Percentiles rank a stretch among this genome's conserved stretches.
phyloP scores from a whole-genome alignment of 2,797 vertebrate species.

The Rhabdophis nuchalis region DNA sequence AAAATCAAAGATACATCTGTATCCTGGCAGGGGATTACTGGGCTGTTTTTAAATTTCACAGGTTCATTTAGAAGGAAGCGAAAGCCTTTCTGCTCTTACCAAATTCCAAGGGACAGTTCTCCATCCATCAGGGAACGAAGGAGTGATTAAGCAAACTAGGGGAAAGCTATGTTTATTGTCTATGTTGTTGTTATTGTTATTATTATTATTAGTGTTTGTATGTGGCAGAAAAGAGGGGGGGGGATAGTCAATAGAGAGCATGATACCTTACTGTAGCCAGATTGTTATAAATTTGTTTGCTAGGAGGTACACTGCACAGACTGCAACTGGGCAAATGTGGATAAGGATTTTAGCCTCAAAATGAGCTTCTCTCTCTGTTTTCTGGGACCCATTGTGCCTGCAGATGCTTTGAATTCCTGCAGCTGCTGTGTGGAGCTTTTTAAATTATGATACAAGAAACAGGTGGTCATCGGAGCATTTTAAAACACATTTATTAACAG shows the following conservation, averaged over 20 bases:
- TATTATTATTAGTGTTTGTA: neutral
- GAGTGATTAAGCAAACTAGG: neutral
- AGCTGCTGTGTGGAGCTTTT: neutral
- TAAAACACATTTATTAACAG: constrained; percentile 20
- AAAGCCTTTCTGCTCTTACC: neutral
- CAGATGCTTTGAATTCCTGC: no score
- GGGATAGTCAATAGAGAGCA: neutral
- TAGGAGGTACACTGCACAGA: neutral
- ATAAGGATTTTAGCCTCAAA: neutral
- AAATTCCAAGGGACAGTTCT: neutral
- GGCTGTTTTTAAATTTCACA: neutral
- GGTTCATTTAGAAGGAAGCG: neutral
- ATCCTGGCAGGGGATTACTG: neutral
- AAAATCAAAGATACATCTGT: neutral
- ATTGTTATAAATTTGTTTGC: neutral
- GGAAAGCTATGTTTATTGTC: neutral
- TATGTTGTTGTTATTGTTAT: neutral
- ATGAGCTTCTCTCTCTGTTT: neutral
- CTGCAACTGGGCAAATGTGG: neutral
- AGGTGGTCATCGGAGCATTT: neutral
- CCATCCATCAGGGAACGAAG: neutral
- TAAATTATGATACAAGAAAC: neutral
- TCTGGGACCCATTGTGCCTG: neutral
- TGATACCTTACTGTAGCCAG: neutral
- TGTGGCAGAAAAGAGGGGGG: neutral